Base-by-base conservation (phyloP, 2,113 vertebrate species). In the Chaetops frenatus region DNA sequence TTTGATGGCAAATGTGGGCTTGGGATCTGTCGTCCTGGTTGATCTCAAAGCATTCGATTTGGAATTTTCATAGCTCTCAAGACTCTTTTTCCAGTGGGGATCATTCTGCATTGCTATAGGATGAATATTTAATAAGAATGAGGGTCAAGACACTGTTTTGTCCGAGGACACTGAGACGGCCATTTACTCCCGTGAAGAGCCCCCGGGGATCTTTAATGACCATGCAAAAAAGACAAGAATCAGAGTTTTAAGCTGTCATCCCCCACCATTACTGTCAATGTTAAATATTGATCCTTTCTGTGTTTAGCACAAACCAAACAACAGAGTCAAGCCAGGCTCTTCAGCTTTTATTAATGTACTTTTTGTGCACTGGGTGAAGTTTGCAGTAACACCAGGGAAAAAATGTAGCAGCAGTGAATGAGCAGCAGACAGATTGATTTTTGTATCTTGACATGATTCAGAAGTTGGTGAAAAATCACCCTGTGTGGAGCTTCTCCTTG, bases 61-160 rank as follows among this genome's bases (percentile, higher is more conserved):
- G 36, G 48, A 31, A 66, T 44, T 78, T 19, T 1, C 35, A 29
- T 48, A 48, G 27, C 40, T 88, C 72, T 88, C 21, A 56, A 58
- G 40, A 22, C 23, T 86, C 67, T 47, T 66, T 81, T 93, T 78
- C 80, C 72, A 31, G 1, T 14, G 21, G 28, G 47, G 53, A 81
- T 84, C 31, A 23, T 38, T 50, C 82, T 73, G 44, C 36, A 31
- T 8, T 54, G 28, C 54, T 56, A 5, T 4, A 2, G 23, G 11
- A 86, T 95, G 77, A 97, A 95, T 96, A 97, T 93, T 96, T 96
- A 90, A 90, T 95, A 79, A 87, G 91, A 73, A 64, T 86, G 56
- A 81, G 85, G 84, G 89, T 91, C 89, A 87, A 72, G 86, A 28
- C 61, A 61, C 70, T 91, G 36, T 79, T 91, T 88, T 81, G 86